A percentile compares a stretch with the other conserved stretches of the same genome.
These are phyloP conservation scores for Nannoperca obscura DNA, from an alignment of 2,797 vertebrate species.

Conservation along the genomic window DNA sequence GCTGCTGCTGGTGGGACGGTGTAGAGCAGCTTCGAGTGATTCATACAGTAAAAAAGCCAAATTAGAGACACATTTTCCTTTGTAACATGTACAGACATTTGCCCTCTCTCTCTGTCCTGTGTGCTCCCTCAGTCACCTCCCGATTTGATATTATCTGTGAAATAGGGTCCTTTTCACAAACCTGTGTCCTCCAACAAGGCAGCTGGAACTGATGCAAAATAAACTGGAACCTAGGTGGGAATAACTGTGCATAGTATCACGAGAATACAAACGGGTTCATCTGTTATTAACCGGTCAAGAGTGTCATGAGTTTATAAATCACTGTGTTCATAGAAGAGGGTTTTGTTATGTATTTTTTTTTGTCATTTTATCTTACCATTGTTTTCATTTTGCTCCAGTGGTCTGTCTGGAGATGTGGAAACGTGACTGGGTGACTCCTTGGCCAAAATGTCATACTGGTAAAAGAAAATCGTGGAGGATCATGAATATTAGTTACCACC, in stretches of 20 bases:
- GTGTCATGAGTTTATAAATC: accelerated
- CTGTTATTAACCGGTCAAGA: neutral
- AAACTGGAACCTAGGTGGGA: constrained; percentile 64
- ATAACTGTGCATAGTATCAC: constrained; percentile 23
- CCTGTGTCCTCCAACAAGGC: constrained; percentile 63
- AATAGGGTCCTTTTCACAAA: constrained; percentile 49
- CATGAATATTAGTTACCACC: constrained; percentile 12
- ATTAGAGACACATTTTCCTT: constrained; percentile 12
- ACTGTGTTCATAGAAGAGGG: neutral
- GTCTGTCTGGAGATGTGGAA: constrained; percentile 73
- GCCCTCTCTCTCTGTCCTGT: neutral
- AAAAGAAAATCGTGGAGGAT: constrained; percentile 46
- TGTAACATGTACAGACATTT: neutral
- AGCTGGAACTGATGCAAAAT: constrained; percentile 56
- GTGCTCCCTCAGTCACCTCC: neutral
- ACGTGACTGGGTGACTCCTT: constrained; percentile 67
- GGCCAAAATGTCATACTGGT: constrained; percentile 77
- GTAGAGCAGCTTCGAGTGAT: constrained; percentile 24
- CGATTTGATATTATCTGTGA: neutral
- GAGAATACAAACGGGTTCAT: neutral
- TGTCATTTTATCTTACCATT: constrained; percentile 48
- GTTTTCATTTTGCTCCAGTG: constrained; percentile 83
- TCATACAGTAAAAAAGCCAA: constrained; percentile 26
- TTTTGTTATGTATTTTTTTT: neutral
- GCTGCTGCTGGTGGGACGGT: neutral